Evolutionary conservation across 2,113 vertebrate genomes (phyloP).

Genomic region (Todiramphus chloris): DNA sequence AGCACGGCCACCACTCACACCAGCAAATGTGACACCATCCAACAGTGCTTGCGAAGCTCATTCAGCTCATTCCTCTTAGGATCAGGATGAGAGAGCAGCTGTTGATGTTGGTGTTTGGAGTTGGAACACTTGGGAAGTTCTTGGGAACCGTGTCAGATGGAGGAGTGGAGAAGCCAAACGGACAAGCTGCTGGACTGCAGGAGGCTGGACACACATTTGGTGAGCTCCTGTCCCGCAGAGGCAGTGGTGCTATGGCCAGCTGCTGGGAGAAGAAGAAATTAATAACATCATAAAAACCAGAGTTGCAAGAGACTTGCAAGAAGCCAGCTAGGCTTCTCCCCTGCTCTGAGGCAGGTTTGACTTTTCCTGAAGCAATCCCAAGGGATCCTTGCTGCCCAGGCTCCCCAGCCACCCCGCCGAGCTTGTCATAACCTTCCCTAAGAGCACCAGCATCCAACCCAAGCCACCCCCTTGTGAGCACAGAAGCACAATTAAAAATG

Average conservation of each 20-base stretch:
- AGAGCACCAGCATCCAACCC: neutral
- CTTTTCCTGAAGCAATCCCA: neutral
- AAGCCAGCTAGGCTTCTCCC: neutral
- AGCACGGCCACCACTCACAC: neutral
- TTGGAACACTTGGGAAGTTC: neutral
- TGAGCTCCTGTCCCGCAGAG: neutral
- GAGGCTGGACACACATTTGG: neutral
- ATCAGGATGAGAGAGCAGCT: neutral
- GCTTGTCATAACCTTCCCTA: neutral
- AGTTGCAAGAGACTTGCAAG: neutral
- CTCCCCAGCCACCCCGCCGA: neutral
- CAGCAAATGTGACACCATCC: neutral
- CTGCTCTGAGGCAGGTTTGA: neutral
- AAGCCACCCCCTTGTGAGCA: neutral
- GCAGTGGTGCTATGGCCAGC: neutral
- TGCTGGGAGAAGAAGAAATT: neutral
- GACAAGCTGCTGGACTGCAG: neutral
- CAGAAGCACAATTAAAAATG: neutral
- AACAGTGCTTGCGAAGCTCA: neutral
- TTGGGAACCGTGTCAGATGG: neutral
- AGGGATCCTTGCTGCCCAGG: neutral
- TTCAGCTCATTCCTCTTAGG: neutral
- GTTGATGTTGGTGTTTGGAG: neutral
- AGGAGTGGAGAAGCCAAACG: neutral
- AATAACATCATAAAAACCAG: neutral